Evolutionary conservation across 2,113 vertebrate genomes (phyloP), one percentile per base, ranked within the genome.

Genomic region (Sinocyclocheilus anophthalmus): DNA sequence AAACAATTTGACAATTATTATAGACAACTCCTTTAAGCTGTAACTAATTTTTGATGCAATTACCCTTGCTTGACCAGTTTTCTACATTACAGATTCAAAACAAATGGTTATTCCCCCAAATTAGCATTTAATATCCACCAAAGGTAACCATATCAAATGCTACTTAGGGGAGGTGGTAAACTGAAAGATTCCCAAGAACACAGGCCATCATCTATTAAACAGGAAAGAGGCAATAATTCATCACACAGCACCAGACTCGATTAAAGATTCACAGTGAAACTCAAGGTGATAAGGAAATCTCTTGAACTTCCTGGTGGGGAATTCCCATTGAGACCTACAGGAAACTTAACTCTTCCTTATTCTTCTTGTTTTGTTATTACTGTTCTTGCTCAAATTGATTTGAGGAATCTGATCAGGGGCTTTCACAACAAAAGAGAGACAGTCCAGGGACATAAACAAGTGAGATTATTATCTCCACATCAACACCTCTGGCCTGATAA

Each of bases 271-370:
- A 53, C 11, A 75, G 33, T 73, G 57, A 30, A 73, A 88, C 75
- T 18, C 61, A 20, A 20, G 69, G 50, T 72, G 70, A 87, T 48
- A 85, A 42, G 69, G 77, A 69, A 53, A 84, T 63, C n/a, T 83
- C 18, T 37, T 50, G 30, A 81, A 89, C 81, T 88, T 88, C 88
- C 87, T 85, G 83, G 77, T 85, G 42, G 85, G 89, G 70, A 90
- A 87, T 84, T 88, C 80, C 89, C 86, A 65, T 3, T 55, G 57
- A 63, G 50, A 14, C 61, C 26, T 65, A 14, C 81, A 84, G 83
- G 42, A 69, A 73, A 61, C 33, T 26, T 67, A 84, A 65, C 72
- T 65, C 61, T 90, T 90, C 87, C 87, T 88, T 81, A 85, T 87
- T 76, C 59, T 24, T 8, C 26, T n/a, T 2, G 20, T 24, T 59